Percentiles rank a stretch among this genome's conserved stretches.
phyloP scores from a whole-genome alignment of 2,888 invertebrate genomes.

The Epiblema foenella region DNA sequence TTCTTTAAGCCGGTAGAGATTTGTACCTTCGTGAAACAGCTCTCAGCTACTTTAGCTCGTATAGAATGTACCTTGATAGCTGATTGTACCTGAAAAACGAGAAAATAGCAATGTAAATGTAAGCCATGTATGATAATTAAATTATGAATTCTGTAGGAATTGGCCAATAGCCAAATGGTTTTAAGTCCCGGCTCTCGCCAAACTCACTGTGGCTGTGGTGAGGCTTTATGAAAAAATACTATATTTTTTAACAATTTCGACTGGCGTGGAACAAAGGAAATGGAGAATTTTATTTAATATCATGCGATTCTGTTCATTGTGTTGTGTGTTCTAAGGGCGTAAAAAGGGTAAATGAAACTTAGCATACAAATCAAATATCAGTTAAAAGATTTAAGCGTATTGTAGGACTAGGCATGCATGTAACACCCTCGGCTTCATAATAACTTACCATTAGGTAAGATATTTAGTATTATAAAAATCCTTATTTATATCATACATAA shows the following conservation, averaged over 20 bases:
- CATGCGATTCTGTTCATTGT: background rate
- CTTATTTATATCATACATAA: no score
- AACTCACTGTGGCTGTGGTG: background rate
- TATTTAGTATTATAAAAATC: no score
- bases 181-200: background rate
- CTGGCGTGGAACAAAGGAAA: conserved; percentile 1
- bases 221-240: background rate
- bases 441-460: no score
- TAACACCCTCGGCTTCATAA: no score
- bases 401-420: no score
- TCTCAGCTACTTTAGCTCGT: background rate
- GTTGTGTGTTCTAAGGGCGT: background rate
- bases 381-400: no score
- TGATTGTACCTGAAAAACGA: conserved; percentile 26
- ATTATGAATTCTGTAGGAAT: background rate
- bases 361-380: no score
- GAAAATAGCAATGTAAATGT: background rate
- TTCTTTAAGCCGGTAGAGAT: background rate
- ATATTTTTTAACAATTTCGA: background rate
- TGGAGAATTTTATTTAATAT: background rate
- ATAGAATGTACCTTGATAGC: conserved; percentile 21
- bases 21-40: background rate
- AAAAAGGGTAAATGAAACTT: background rate
- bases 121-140: background rate
- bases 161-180: background rate